Conservation (phyloP, 2,797 vertebrate species). For the Coreius guichenoti region DNA sequence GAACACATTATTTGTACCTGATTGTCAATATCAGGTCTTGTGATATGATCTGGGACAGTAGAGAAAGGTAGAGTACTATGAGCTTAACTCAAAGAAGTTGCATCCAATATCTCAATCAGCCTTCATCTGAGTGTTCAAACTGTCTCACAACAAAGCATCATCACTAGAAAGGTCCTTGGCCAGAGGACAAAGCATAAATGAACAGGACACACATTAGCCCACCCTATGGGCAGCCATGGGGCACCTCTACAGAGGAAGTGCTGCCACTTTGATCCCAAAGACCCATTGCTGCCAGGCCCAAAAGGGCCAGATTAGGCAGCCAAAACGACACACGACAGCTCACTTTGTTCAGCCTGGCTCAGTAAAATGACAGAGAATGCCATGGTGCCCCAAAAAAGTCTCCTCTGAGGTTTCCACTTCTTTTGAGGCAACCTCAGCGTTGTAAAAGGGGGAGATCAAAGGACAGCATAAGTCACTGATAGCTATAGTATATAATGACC, state of each 20-base stretch:
- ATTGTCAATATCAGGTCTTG: neutral
- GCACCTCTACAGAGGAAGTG: constrained; percentile 60
- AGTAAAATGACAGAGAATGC: constrained; percentile 56
- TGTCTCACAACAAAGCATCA: constrained; percentile 19
- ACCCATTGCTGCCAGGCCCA: constrained; percentile 68
- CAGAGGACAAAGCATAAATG: constrained; percentile 72
- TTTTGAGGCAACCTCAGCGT: constrained; percentile 63
- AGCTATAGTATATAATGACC: constrained; percentile 71
- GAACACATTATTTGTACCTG: neutral
- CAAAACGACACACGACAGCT: constrained; percentile 61
- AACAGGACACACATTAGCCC: constrained; percentile 69
- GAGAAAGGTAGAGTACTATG: neutral
- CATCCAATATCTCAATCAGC: neutral
- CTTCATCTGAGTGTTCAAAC: constrained; percentile 20
- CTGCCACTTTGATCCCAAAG: constrained; percentile 72
- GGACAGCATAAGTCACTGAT: constrained; percentile 70
- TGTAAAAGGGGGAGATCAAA: constrained; percentile 71
- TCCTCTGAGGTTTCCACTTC: constrained; percentile 62
- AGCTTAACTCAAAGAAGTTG: constrained; percentile 7
- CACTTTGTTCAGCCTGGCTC: constrained; percentile 70
- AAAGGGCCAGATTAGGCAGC: constrained; percentile 75
- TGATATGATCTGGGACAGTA: neutral
- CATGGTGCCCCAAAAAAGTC: constrained; percentile 44
- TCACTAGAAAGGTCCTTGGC: constrained; percentile 68
- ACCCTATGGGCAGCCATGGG: constrained; percentile 66